Conservation (phyloP, 2,888 invertebrate species). For the Cheilosia impressa region DNA sequence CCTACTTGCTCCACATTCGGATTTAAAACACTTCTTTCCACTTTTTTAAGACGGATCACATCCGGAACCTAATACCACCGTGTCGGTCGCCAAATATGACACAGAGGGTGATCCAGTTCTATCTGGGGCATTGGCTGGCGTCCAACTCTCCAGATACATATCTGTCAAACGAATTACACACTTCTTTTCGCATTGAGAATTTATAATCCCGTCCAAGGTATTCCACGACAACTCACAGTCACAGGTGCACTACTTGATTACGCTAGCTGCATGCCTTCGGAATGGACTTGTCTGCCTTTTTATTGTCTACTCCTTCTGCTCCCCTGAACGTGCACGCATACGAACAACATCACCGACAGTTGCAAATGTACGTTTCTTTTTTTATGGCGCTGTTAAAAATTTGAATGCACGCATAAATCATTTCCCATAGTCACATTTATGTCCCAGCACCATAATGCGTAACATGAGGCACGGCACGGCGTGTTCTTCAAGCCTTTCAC, state of each 20-base stretch:
- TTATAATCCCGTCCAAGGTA: constrained; percentile 50
- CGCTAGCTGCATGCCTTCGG: not conserved
- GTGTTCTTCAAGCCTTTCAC: constrained; percentile 67
- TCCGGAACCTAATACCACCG: not conserved
- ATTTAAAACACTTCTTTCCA: too few relatives aligned
- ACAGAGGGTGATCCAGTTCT: constrained; percentile 18
- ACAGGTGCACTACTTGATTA: constrained; percentile 46
- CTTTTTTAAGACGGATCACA: not conserved
- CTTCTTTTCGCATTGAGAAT: constrained; percentile 18
- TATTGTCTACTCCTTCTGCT: constrained; percentile 33
- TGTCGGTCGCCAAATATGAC: constrained; percentile 9
- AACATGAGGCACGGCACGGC: constrained; percentile 41
- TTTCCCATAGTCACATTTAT: constrained; percentile 61
- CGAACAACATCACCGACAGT: constrained; percentile 19
- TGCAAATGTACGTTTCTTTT: constrained; percentile 13
- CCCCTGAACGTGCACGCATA: not conserved
- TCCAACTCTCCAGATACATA: not conserved
- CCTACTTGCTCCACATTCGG: too few relatives aligned
- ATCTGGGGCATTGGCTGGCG: constrained; percentile 1
- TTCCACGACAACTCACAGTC: constrained; percentile 43
- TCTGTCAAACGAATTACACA: constrained; percentile 4
- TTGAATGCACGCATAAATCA: constrained; percentile 70
- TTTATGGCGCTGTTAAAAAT: constrained; percentile 18
- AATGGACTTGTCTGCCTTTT: constrained; percentile 4
- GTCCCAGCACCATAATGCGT: constrained; percentile 27